phyloP scores from a whole-genome alignment of 2,888 invertebrate genomes.

The Trileptium ribeirensis region DNA sequence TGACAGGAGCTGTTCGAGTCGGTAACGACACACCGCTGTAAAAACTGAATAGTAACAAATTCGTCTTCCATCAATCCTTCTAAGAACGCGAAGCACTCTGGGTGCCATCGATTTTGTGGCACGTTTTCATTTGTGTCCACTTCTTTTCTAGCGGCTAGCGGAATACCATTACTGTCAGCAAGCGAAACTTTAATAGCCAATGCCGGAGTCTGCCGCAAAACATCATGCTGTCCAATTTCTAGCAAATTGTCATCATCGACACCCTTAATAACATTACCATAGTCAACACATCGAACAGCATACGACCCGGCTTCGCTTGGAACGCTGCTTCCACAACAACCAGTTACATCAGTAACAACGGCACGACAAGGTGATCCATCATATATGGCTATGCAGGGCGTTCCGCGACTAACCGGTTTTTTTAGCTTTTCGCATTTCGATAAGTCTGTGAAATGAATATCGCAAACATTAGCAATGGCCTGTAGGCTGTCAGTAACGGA shows the following conservation, averaged over 20 bases:
- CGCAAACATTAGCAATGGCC: neutral
- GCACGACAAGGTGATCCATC: neutral
- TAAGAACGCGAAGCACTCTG: neutral
- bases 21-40: neutral
- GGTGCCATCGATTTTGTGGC: neutral
- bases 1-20: neutral
- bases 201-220: neutral
- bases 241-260: neutral
- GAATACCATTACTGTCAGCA: neutral
- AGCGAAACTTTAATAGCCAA: neutral
- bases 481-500: neutral
- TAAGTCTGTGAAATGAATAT: neutral
- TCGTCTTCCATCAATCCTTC: neutral
- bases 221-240: neutral
- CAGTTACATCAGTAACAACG: neutral
- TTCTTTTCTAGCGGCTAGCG: neutral
- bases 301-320: neutral
- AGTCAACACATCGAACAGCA: neutral
- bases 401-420: neutral
- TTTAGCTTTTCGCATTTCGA: neutral
- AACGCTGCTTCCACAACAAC: neutral
- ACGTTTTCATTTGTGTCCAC: neutral
- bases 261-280: neutral
- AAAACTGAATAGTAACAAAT: neutral
- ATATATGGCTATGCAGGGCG: neutral